Conservation (phyloP, 2,113 vertebrate genomes). For the Asarcornis scutulata region DNA sequence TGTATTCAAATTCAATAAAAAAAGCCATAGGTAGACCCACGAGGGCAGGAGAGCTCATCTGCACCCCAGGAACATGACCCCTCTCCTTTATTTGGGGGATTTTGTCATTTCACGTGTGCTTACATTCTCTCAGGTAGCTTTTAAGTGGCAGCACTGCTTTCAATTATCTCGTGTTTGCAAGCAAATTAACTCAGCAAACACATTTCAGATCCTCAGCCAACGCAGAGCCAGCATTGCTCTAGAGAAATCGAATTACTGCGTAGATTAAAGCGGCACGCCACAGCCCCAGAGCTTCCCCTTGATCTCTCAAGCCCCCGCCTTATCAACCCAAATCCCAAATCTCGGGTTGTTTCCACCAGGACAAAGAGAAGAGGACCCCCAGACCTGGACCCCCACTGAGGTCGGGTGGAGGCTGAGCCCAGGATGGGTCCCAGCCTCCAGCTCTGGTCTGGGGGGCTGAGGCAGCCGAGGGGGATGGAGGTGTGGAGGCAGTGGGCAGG, state of each 20-base stretch:
- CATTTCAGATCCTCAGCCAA: not conserved
- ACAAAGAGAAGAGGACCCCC: not conserved
- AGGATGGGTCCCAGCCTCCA: fast-evolving
- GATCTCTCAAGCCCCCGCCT: not conserved
- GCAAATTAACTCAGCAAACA: not conserved
- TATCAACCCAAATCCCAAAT: not conserved
- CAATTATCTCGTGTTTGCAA: conserved; percentile 48
- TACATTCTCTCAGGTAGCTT: not conserved
- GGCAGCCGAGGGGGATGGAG: not conserved
- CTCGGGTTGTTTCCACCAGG: not conserved
- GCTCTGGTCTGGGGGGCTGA: not conserved
- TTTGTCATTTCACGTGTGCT: not conserved
- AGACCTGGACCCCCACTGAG: not conserved
- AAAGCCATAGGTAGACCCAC: not conserved
- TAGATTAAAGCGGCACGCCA: not conserved
- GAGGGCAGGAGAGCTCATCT: not conserved
- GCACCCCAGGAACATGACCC: fast-evolving
- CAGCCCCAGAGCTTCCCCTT: not conserved
- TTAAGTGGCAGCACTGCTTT: conserved; percentile 5
- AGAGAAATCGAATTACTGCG: not conserved
- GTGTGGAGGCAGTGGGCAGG: not conserved
- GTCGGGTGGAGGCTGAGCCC: not conserved
- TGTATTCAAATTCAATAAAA: not conserved
- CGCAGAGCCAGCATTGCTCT: not conserved
- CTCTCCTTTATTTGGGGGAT: not conserved